Percentiles rank a stretch among this genome's conserved stretches.
Conservation (phyloP, 2,797 vertebrate species). For the Anguilla marmorata region DNA sequence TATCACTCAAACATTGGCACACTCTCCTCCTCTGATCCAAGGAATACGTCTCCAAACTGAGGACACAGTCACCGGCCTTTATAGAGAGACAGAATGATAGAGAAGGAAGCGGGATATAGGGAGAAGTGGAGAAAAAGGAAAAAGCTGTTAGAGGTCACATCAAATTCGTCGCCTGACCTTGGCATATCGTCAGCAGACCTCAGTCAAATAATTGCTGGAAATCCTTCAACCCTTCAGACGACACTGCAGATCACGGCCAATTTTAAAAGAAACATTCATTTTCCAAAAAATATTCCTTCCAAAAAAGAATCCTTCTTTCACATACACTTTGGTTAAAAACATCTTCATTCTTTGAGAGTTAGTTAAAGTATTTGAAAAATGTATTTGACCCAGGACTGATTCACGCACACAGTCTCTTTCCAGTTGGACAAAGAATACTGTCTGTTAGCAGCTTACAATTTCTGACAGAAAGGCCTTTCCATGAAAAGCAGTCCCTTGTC, state of each 20-base stretch:
- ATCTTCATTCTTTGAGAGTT: neutral
- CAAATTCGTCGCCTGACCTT: neutral
- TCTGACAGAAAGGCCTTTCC: neutral
- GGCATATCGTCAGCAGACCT: neutral
- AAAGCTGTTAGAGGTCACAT: neutral
- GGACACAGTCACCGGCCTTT: conserved; percentile 80
- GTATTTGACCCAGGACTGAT: neutral
- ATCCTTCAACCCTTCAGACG: too few relatives aligned
- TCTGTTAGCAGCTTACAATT: neutral
- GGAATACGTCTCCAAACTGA: conserved; percentile 82
- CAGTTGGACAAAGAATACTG: neutral
- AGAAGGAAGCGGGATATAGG: conserved; percentile 39
- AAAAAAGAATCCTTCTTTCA: too few relatives aligned
- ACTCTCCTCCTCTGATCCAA: conserved; percentile 83
- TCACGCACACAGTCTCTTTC: neutral
- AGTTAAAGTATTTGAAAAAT: neutral
- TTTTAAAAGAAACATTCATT: too few relatives aligned
- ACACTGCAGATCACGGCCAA: too few relatives aligned
- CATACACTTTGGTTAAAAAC: neutral
- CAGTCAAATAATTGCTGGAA: neutral
- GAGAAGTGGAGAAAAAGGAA: conserved; percentile 32
- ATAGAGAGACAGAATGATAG: conserved; percentile 24
- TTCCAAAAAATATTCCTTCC: too few relatives aligned
- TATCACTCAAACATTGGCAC: conserved; percentile 80
- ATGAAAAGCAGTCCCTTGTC: neutral